Percentiles rank a stretch among this genome's conserved stretches.
Evolutionary conservation across 2,888 invertebrate genomes (phyloP).

Genomic region (Cordilura impudica): DNA sequence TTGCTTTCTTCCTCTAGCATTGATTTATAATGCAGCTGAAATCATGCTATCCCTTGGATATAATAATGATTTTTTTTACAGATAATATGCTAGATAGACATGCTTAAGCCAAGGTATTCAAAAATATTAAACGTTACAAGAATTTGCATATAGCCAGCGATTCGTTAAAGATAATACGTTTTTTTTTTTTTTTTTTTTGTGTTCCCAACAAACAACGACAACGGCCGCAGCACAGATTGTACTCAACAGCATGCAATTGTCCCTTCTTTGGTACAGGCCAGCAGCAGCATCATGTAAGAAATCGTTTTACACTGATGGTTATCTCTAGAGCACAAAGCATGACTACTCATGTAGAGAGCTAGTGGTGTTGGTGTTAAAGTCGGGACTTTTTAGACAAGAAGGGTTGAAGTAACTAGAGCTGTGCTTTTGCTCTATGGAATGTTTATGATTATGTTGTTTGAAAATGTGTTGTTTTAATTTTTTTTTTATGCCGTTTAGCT

Average conservation of each 20-base stretch:
- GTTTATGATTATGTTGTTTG: conserved; percentile 58
- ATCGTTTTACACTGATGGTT: conserved; percentile 62
- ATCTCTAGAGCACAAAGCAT: conserved; percentile 61
- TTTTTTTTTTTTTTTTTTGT: no score
- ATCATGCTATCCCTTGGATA: not conserved
- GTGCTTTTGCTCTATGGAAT: conserved; percentile 35
- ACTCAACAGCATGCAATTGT: conserved; percentile 23
- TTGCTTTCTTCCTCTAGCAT: not conserved
- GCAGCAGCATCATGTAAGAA: conserved; percentile 12
- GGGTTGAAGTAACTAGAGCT: conserved; percentile 24
- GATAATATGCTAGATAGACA: conserved; percentile 47
- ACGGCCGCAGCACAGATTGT: not conserved
- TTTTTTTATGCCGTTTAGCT: conserved; percentile 12
- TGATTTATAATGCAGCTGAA: not conserved
- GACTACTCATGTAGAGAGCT: conserved; percentile 60
- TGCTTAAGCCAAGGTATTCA: conserved; percentile 46
- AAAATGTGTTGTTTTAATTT: conserved; percentile 1
- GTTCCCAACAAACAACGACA: conserved; percentile 1
- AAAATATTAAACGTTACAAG: conserved; percentile 31
- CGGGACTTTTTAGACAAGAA: conserved; percentile 54
- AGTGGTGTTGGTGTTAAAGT: conserved; percentile 57
- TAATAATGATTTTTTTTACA: conserved; percentile 42
- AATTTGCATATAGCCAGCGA: conserved; percentile 50
- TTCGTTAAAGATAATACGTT: conserved; percentile 42
- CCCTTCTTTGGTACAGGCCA: conserved; percentile 5